Evolutionary conservation across 2,797 vertebrate genomes (phyloP).

Genomic region (Podargus strigoides): DNA sequence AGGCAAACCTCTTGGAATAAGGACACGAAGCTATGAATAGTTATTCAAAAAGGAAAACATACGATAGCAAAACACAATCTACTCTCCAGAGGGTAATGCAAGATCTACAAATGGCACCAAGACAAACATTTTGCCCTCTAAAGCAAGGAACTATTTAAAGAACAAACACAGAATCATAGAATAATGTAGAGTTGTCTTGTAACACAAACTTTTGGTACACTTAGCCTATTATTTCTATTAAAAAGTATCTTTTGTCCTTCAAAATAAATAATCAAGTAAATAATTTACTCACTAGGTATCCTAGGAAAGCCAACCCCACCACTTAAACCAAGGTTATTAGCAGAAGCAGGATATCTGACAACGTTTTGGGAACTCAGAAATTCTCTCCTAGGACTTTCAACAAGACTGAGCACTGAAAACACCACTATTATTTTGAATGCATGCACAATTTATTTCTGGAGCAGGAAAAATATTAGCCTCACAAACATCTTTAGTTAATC

Average conservation of each 20-base stretch:
- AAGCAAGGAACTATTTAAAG: background rate
- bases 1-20: background rate
- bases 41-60: background rate
- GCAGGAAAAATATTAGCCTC: slow-evolving; percentile 1
- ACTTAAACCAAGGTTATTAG: background rate
- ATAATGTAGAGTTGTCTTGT: background rate
- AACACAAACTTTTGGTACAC: background rate
- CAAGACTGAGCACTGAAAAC: background rate
- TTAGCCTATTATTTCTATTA: background rate
- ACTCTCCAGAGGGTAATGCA: background rate
- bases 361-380: background rate
- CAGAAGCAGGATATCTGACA: background rate
- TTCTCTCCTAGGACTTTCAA: background rate
- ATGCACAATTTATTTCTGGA: background rate
- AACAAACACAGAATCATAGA: too few species aligned
- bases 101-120: background rate
- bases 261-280: background rate
- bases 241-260: background rate
- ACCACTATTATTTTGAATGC: background rate
- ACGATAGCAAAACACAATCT: background rate
- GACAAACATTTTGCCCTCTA: slow-evolving; percentile 1
- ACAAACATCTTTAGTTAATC: slow-evolving; percentile 35
- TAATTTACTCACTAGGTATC: background rate
- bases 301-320: background rate
- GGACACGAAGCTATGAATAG: slow-evolving; percentile 2